These are phyloP conservation scores for Barnardius zonarius DNA, from an alignment of 2,113 vertebrate species.

Conservation along the genomic window DNA sequence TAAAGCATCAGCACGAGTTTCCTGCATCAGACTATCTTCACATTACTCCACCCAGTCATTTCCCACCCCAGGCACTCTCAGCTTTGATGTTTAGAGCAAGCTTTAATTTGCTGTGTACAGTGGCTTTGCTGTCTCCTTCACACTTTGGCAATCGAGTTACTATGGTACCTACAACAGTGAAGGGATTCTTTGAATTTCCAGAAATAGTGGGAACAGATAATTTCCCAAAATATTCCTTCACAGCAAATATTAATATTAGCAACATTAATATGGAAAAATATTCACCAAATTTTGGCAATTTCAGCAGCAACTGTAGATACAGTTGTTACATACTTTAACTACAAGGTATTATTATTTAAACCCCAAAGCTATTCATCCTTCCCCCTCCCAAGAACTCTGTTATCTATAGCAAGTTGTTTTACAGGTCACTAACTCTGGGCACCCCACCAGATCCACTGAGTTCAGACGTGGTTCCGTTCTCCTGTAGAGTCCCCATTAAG, in stretches of 20 bases:
- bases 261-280: background rate
- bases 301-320: background rate
- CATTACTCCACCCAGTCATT: background rate
- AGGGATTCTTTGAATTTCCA: background rate
- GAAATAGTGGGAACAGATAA: rapidly evolving
- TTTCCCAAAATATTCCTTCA: background rate
- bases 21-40: background rate
- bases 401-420: background rate
- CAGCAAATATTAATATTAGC: background rate
- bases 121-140: background rate
- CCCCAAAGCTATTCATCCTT: background rate
- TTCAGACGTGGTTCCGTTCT: background rate
- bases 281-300: background rate
- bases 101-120: background rate
- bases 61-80: background rate
- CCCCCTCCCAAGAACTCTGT: background rate
- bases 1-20: constrained; percentile 7
- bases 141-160: background rate
- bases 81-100: background rate
- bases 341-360: background rate
- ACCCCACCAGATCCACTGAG: background rate
- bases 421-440: background rate
- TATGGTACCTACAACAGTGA: background rate
- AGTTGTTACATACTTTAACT: background rate
- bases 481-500: background rate